Percentiles rank a stretch among this genome's conserved stretches.
These are phyloP conservation scores for Diglossa cyanea DNA, from an alignment of 2,797 vertebrate genomes.

Conservation along the genomic window DNA sequence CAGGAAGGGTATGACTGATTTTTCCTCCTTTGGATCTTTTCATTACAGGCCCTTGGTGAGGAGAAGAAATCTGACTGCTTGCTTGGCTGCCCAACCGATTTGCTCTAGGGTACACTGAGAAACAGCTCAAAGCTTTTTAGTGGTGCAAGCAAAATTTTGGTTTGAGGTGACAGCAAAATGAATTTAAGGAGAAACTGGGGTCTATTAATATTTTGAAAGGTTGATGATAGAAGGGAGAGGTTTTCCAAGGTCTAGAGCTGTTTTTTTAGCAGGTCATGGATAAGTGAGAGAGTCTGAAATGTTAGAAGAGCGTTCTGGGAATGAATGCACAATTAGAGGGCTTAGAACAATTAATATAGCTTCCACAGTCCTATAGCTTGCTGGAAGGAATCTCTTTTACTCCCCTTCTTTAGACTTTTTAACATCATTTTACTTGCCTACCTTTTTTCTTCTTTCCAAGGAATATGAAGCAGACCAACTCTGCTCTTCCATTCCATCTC, in stretches of 20 bases:
- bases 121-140: not conserved
- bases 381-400: not conserved
- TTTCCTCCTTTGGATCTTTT: conserved; percentile 3
- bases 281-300: not conserved
- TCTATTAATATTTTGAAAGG: not conserved
- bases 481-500: not conserved
- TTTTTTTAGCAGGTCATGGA: not conserved
- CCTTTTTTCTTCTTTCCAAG: not conserved
- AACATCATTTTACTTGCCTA: not conserved
- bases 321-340: not conserved
- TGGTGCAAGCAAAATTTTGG: not conserved
- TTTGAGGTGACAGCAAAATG: not conserved
- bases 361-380: not conserved
- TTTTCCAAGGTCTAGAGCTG: not conserved
- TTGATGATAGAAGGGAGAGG: not conserved
- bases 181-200: not conserved
- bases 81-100: not conserved
- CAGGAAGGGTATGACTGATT: not conserved
- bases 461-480: not conserved
- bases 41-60: not conserved
- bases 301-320: not conserved
- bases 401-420: not conserved
- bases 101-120: not conserved
- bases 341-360: fast-evolving
- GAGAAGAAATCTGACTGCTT: conserved; percentile 12